Percentiles rank a stretch among this genome's conserved stretches.
These are phyloP conservation scores for Tinea trinotella DNA, from an alignment of 2,888 invertebrate species.

Conservation along the genomic window DNA sequence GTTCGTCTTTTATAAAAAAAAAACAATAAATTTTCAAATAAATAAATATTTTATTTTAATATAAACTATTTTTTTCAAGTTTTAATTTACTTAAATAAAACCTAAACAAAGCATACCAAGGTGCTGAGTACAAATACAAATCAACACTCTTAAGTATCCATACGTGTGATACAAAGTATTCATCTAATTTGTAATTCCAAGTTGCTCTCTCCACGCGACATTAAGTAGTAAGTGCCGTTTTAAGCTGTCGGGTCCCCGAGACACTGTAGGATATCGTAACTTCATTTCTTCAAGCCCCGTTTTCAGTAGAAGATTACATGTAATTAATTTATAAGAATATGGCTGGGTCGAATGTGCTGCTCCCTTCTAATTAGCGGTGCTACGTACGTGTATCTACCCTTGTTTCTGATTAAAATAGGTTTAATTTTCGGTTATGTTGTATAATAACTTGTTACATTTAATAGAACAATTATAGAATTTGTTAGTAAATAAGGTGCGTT, in stretches of 20 bases:
- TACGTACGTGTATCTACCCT: conserved; percentile 22
- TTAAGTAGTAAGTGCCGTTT: conserved; percentile 60
- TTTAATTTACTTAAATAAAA: too few relatives aligned
- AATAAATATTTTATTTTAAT: too few relatives aligned
- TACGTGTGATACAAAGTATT: conserved; percentile 24
- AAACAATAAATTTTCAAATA: too few relatives aligned
- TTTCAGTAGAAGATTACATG: conserved; percentile 70
- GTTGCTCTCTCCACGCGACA: conserved; percentile 50
- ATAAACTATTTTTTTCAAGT: too few relatives aligned
- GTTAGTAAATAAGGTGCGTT: too few relatives aligned
- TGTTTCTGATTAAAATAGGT: conserved; percentile 20
- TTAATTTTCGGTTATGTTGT: conserved; percentile 17
- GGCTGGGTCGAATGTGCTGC: conserved; percentile 43
- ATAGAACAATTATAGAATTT: too few relatives aligned
- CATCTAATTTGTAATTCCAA: conserved; percentile 67
- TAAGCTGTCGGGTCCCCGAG: conserved; percentile 29
- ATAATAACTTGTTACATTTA: too few relatives aligned
- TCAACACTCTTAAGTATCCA: neutral
- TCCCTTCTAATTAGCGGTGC: conserved; percentile 43
- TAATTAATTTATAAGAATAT: conserved; percentile 74
- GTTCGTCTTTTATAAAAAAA: too few relatives aligned
- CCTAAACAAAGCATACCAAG: too few relatives aligned
- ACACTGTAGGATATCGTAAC: conserved; percentile 44
- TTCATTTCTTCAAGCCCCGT: conserved; percentile 67
- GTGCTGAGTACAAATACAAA: too few relatives aligned